Base-by-base conservation (phyloP, 23 tunicate species). In the Oikopleura dioica region DNA sequence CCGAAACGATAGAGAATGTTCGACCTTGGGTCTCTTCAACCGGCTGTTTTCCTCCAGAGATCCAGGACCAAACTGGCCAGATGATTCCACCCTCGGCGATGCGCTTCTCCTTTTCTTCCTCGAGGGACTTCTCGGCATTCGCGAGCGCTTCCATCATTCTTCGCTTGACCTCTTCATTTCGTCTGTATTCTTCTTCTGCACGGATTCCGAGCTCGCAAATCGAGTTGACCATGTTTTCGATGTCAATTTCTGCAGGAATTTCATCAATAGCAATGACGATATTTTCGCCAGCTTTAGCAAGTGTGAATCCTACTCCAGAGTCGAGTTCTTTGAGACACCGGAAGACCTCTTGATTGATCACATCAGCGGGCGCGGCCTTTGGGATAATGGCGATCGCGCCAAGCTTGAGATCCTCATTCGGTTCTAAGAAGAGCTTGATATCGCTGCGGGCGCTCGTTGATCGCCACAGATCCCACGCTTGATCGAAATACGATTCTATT, bases 1-100 rank as follows among this genome's bases (percentile, higher is more conserved):
- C 72, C 29, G 72, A 63, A 63, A 63, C 33, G 33, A 63, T 31
- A 28, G 72, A 63, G 26, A 63, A 63, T 23, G 29, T 63, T 63
- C 72, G 72, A 24, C 72, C 72, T 21, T 44, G 55, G 4, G 72
- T 63, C 26, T 63, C 72, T 63, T 63, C 72, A 23, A 31, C 16
- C 33, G 72, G 72, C 33, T 63, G 72, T 63, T 63, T 63, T 24
- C 72, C 72, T 24, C 72, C 72, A 28, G 72, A 12, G 2, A 63
- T 63, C 72, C 72, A 63, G 33, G 30, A 12, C 72, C 72, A 63
- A 63, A 63, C 72, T 2, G 72, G 72, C 72, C 72, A 63, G 33
- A 63, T 63, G 4, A 63, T 63, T 2, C 72, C 72, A 23, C 72
- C 72, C 26, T 63, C 72, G 16, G 30, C 29, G 26, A 28, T 63